Evolutionary conservation across 1,140 invertebrate genomes (phyloP), one percentile per base, ranked within the genome.

Genomic region (Papilio xuthus): DNA sequence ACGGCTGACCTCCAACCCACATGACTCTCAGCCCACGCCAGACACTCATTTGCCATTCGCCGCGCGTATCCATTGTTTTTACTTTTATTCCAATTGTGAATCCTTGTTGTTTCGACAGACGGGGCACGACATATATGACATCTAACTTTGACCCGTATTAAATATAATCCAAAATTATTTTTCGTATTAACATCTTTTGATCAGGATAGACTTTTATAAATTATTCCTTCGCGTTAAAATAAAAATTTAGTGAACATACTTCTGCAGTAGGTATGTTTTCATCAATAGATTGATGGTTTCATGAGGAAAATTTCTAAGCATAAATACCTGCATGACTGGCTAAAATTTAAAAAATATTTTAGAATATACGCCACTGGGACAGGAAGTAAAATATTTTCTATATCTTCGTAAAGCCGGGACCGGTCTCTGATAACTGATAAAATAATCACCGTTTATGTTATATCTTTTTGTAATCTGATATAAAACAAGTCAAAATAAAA

Each of bases 61-160:
- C 85, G 86, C 89, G 87, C 90, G 88, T 89, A 83, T 42, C 87
- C 88, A 89, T 90, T 93, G 90, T 92, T 87, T 76, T 89, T 86
- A 90, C 86, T 91, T 92, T 92, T 90, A 92, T 92, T 92, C 88
- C 82, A 88, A 89, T 88, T 86, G 81, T 83, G 85, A 90, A 89
- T 91, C 88, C 83, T 78, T 80, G 79, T 83, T 83, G 85, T 90
- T 90, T 88, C 88, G 87, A 88, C 90, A 90, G 84, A 78, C 84
- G 85, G 70, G 76, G 79, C 77, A 80, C 78, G 75, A 80, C 81
- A 81, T 82, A 79, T 78, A 78, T 76, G 53, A 76, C 74, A 76
- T 63, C 32, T 63, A 76, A 76, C 74, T 76, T 63, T 63, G 74
- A 76, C 53, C 53, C 12, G 28, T 37, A 8, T 76, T 76, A 23